Evolutionary conservation across 2,113 vertebrate species (phyloP).

Genomic region (Xenotilapia leptura): DNA sequence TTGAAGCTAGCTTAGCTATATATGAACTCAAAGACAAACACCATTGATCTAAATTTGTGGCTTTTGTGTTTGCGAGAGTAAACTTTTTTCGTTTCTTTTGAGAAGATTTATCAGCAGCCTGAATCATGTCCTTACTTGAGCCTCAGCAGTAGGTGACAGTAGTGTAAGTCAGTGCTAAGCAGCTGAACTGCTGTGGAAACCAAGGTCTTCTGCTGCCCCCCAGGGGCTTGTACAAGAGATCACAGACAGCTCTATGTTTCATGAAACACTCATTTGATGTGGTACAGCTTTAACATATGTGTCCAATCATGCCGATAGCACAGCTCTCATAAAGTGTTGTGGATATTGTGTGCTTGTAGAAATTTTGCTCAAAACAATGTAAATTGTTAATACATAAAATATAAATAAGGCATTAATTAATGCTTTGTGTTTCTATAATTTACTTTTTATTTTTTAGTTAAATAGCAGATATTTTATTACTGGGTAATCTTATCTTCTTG

Average conservation of each 20-base stretch:
- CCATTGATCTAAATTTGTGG: not conserved
- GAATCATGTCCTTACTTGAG: conserved; percentile 5
- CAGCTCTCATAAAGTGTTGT: not conserved
- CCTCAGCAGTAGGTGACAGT: conserved; percentile 5
- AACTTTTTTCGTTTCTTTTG: not conserved
- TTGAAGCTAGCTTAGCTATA: not conserved
- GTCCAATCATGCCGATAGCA: not conserved
- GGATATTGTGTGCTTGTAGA: not conserved
- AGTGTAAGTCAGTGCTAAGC: conserved; percentile 17
- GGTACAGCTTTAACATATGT: not conserved
- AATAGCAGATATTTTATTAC: not conserved
- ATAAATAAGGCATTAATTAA: not conserved
- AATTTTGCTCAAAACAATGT: not conserved
- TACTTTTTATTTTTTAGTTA: not conserved
- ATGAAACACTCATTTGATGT: not conserved
- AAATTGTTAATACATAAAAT: not conserved
- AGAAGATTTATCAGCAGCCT: conserved; percentile 23
- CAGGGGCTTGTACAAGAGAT: conserved; percentile 27
- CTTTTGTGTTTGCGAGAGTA: not conserved
- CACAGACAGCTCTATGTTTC: not conserved
- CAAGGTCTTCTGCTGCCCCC: conserved; percentile 71
- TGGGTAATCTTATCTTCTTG: not conserved
- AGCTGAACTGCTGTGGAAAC: not conserved
- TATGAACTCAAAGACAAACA: not conserved
- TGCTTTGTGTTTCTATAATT: not conserved